Percentiles rank a stretch among this genome's conserved stretches.
These are phyloP conservation scores for Mythimna lalbum DNA, from an alignment of 2,888 invertebrate genomes.

Conservation along the genomic window DNA sequence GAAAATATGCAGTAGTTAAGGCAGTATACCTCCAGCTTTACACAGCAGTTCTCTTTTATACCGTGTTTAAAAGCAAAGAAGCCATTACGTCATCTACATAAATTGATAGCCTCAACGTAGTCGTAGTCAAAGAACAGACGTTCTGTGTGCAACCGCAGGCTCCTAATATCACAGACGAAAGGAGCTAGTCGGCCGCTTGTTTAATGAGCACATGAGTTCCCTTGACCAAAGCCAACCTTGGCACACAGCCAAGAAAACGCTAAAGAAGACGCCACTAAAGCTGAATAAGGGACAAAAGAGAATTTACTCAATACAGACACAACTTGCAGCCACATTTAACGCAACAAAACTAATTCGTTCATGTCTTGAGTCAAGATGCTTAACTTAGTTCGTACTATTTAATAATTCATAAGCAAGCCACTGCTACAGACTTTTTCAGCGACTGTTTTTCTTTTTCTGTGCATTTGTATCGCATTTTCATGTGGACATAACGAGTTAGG, in stretches of 20 bases:
- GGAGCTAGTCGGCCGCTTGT: slow-evolving; percentile 50
- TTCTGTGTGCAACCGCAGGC: slow-evolving; percentile 21
- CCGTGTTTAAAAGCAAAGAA: slow-evolving; percentile 17
- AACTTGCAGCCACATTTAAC: slow-evolving; percentile 44
- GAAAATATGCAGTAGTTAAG: background rate
- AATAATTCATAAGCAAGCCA: slow-evolving; percentile 62
- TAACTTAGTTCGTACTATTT: slow-evolving; percentile 45
- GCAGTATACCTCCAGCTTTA: no score
- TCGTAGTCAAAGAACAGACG: slow-evolving; percentile 39
- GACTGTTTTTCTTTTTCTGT: slow-evolving; percentile 49
- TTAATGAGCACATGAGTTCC: slow-evolving; percentile 57
- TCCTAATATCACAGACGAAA: slow-evolving; percentile 58
- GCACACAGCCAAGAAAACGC: slow-evolving; percentile 52
- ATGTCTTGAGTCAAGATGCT: slow-evolving; percentile 37
- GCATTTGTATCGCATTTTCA: slow-evolving; percentile 61
- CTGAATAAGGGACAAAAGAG: slow-evolving; percentile 45
- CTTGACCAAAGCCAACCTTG: slow-evolving; percentile 55
- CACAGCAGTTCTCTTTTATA: background rate
- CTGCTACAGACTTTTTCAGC: slow-evolving; percentile 45
- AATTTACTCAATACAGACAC: slow-evolving; percentile 36
- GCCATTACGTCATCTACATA: slow-evolving; percentile 34
- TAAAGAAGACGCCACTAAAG: slow-evolving; percentile 47
- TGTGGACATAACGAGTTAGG: slow-evolving; percentile 61
- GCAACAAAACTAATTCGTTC: slow-evolving; percentile 49
- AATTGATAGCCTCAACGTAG: slow-evolving; percentile 30